Conservation (phyloP, 2,888 invertebrate species). For the Byasa hedistus region DNA sequence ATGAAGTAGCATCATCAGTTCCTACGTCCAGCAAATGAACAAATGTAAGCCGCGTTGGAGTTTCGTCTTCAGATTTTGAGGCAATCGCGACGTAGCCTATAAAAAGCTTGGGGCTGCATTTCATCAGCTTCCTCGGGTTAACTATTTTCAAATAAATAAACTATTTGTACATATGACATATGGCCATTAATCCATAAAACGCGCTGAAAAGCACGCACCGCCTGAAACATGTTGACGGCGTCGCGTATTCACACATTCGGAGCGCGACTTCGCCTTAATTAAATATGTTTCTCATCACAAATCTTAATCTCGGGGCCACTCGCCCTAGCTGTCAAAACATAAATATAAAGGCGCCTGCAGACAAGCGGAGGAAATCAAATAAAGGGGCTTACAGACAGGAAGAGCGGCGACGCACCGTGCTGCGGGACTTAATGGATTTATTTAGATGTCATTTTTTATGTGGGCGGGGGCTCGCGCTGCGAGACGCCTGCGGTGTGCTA, state of each 20-base stretch:
- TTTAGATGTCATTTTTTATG: conserved; percentile 81
- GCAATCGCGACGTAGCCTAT: too few species aligned
- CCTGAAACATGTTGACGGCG: conserved; percentile 13
- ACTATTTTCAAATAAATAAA: neutral
- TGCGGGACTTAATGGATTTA: conserved; percentile 72
- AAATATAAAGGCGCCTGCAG: conserved; percentile 70
- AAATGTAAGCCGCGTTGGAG: too few species aligned
- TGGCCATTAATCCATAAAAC: conserved; percentile 25
- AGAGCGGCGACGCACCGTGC: conserved; percentile 55
- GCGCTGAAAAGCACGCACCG: conserved; percentile 16
- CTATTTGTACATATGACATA: too few species aligned
- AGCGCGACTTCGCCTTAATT: conserved; percentile 46
- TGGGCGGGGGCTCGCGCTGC: conserved; percentile 72
- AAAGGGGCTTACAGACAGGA: conserved; percentile 73
- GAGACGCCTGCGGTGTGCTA: conserved; percentile 60
- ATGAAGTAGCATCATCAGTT: too few species aligned
- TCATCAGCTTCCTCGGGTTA: too few species aligned
- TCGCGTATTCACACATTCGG: neutral
- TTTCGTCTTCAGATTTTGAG: too few species aligned
- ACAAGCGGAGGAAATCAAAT: conserved; percentile 58
- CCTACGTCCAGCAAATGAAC: too few species aligned
- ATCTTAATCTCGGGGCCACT: conserved; percentile 52
- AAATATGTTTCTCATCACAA: conserved; percentile 70
- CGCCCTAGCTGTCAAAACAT: conserved; percentile 65
- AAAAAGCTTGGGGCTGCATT: too few species aligned